A percentile compares a stretch with the other conserved stretches of the same genome.
These are phyloP conservation scores for Danio albolineatus DNA, from an alignment of 2,797 vertebrate genomes.

Conservation along the genomic window DNA sequence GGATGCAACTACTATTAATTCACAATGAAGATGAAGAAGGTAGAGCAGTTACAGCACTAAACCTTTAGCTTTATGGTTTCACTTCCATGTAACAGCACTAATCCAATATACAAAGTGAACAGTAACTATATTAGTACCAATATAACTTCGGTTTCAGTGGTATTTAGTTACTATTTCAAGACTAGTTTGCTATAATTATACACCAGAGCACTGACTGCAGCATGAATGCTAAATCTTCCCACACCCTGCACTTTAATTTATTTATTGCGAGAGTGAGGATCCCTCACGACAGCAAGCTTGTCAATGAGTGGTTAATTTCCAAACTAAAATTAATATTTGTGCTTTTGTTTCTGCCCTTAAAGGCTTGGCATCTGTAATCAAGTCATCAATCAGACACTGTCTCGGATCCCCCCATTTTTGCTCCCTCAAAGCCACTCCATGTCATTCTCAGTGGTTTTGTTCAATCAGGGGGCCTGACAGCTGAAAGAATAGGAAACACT, in stretches of 20 bases:
- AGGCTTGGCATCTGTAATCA: constrained; percentile 53
- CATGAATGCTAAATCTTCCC: background rate
- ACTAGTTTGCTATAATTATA: constrained; percentile 5
- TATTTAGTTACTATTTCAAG: background rate
- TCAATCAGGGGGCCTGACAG: constrained; percentile 61
- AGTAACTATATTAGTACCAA: background rate
- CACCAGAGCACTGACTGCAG: background rate
- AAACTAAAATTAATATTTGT: constrained; percentile 49
- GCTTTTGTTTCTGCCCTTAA: background rate
- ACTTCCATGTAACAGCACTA: background rate
- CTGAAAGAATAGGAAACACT: constrained; percentile 55
- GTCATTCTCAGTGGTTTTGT: constrained; percentile 50
- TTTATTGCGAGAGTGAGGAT: constrained; percentile 4
- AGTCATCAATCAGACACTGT: constrained; percentile 60
- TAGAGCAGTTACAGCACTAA: too few species aligned
- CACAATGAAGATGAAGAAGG: too few species aligned
- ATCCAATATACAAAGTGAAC: background rate
- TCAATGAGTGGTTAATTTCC: constrained; percentile 27
- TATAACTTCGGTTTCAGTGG: background rate
- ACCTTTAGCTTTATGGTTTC: too few species aligned
- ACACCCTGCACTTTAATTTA: background rate
- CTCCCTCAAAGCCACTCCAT: constrained; percentile 49
- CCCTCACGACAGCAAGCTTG: background rate
- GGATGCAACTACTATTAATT: too few species aligned
- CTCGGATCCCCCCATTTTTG: constrained; percentile 43